phyloP scores from a whole-genome alignment of 92 coral and sea anemone genomes.

The Phenganax subtilis region DNA sequence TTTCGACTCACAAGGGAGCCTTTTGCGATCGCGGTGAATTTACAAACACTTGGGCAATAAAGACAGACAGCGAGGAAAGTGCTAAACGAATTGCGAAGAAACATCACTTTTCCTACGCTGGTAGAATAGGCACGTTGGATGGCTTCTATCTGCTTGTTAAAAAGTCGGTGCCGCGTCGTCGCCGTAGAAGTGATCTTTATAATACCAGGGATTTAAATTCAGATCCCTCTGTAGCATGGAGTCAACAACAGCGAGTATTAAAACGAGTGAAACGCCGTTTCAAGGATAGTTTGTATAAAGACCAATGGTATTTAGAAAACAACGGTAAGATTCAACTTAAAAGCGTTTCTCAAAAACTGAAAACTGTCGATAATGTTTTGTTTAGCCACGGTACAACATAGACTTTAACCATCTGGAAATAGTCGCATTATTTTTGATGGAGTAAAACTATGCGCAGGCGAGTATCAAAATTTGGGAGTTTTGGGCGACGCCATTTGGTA shows the following conservation, averaged over 20 bases:
- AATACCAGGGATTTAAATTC: conserved; percentile 64
- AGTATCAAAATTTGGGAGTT: background rate
- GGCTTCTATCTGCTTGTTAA: conserved; percentile 79
- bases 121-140: conserved; percentile 73
- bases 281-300: conserved; percentile 64
- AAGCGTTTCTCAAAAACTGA: background rate
- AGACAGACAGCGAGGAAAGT: conserved; percentile 68
- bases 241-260: conserved; percentile 77
- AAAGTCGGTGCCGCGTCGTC: conserved; percentile 52
- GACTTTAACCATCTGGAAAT: background rate
- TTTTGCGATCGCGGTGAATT: conserved; percentile 42
- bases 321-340: conserved; percentile 55
- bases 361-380: conserved; percentile 23
- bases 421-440: background rate
- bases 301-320: conserved; percentile 96
- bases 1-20: conserved; percentile 15
- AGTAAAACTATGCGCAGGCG: background rate
- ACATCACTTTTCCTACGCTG: conserved; percentile 73
- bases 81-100: conserved; percentile 76
- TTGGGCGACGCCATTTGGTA: conserved; percentile 1
- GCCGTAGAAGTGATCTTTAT: conserved; percentile 63
- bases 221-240: conserved; percentile 73
- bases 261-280: conserved; percentile 69
- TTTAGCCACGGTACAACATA: conserved; percentile 14
- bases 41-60: conserved; percentile 94